These are phyloP conservation scores for Bujurquina vittata DNA, from an alignment of 2,113 vertebrate genomes.

Conservation along the genomic window DNA sequence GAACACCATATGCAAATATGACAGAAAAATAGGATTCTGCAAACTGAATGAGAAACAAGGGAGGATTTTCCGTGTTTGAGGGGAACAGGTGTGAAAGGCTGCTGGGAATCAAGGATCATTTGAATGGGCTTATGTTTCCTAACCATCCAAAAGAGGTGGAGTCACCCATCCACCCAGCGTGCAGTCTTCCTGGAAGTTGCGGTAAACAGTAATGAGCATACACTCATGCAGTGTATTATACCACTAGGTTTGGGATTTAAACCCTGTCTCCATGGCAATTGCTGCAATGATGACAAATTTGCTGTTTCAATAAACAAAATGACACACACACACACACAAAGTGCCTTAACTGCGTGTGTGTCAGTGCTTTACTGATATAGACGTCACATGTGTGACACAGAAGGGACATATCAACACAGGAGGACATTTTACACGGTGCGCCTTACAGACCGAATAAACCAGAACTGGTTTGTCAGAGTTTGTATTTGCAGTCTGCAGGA, in stretches of 20 bases:
- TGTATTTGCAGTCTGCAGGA: constrained; percentile 52
- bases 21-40: not conserved
- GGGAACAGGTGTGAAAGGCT: constrained; percentile 27
- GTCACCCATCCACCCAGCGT: constrained; percentile 45
- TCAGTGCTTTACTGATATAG: constrained; percentile 24
- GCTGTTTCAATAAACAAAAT: constrained; percentile 66
- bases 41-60: not conserved
- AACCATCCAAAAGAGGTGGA: constrained; percentile 49
- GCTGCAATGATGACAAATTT: constrained; percentile 73
- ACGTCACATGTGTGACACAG: constrained; percentile 24
- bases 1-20: not conserved
- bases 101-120: constrained; percentile 44
- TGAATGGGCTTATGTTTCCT: constrained; percentile 48
- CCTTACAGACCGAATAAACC: constrained; percentile 18
- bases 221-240: constrained; percentile 55
- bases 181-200: constrained; percentile 62
- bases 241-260: constrained; percentile 65
- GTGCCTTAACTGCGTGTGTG: constrained; percentile 34
- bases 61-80: not conserved
- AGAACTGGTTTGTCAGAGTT: constrained; percentile 42
- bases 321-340: constrained; percentile 29
- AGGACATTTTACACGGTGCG: constrained; percentile 11
- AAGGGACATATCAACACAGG: constrained; percentile 28
- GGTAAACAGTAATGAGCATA: constrained; percentile 58
- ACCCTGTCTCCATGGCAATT: constrained; percentile 75